These are phyloP conservation scores for Tachysurus vachellii DNA, from an alignment of 2,113 vertebrate genomes.

Conservation along the genomic window DNA sequence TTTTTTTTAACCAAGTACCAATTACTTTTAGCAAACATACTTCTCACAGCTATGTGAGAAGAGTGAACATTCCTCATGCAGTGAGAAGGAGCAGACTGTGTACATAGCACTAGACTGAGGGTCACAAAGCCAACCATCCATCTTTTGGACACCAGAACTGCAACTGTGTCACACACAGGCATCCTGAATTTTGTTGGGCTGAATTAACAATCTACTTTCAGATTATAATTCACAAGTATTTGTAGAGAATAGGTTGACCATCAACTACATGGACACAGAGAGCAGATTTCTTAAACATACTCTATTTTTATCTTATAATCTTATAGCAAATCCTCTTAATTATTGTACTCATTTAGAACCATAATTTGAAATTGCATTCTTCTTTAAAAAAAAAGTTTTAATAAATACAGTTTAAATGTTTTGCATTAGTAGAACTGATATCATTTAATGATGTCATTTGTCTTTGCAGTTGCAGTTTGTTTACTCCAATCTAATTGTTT, in stretches of 20 bases:
- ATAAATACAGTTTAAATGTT: not conserved
- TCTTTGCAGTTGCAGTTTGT: not conserved
- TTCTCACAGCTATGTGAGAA: slow-evolving; percentile 44
- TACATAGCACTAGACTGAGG: slow-evolving; percentile 32
- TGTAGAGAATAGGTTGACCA: not conserved
- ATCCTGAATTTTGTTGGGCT: not conserved
- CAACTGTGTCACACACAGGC: not conserved
- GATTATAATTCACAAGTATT: not conserved
- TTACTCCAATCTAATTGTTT: not conserved
- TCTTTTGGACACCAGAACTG: not conserved
- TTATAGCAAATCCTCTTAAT: not conserved
- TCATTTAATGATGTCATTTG: not conserved
- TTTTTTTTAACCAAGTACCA: slow-evolving; percentile 28
- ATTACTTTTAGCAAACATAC: slow-evolving; percentile 49
- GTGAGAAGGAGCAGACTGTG: slow-evolving; percentile 27
- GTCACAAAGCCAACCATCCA: slow-evolving; percentile 27
- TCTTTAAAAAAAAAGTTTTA: not conserved
- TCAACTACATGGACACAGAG: not conserved
- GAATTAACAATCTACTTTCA: not conserved
- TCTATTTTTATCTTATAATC: not conserved
- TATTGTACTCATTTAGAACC: not conserved
- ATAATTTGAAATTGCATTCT: not conserved
- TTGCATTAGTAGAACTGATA: not conserved
- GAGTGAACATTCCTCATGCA: slow-evolving; percentile 30
- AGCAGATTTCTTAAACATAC: not conserved